Conservation (phyloP, 2,113 vertebrate species). For the Podarcis raffonei region DNA sequence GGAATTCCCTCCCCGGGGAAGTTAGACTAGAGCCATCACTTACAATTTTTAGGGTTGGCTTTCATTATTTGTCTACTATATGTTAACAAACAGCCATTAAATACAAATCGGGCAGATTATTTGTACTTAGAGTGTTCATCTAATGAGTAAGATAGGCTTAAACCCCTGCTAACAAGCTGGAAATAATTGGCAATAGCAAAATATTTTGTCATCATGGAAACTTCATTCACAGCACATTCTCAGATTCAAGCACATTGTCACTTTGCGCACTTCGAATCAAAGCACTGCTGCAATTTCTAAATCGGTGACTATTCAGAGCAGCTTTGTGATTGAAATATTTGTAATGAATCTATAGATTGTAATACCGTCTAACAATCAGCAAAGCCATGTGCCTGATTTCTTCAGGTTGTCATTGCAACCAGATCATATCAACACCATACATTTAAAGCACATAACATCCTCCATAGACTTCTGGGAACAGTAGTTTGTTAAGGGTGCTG, state of each 20-base stretch:
- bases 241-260: neutral
- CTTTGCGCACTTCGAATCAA: slow-evolving; percentile 54
- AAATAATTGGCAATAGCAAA: slow-evolving; percentile 5
- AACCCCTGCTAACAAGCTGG: slow-evolving; percentile 44
- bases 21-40: too few relatives aligned
- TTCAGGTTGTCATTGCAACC: neutral
- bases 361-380: neutral
- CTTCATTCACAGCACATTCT: slow-evolving; percentile 35
- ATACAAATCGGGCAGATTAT: too few relatives aligned
- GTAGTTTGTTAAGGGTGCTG: too few relatives aligned
- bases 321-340: slow-evolving; percentile 44
- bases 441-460: too few relatives aligned
- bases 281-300: slow-evolving; percentile 42
- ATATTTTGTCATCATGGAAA: slow-evolving; percentile 58
- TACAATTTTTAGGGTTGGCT: too few relatives aligned
- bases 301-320: slow-evolving; percentile 41
- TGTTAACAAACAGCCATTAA: too few relatives aligned
- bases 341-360: neutral
- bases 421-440: neutral
- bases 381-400: neutral
- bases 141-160: slow-evolving; percentile 15
- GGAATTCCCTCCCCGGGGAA: too few relatives aligned
- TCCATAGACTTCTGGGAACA: too few relatives aligned
- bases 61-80: too few relatives aligned
- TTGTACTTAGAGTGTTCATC: too few relatives aligned